Conservation (phyloP, 37 sponge, comb jelly and placozoan species). For the Halisarca cf. caerulea region DNA sequence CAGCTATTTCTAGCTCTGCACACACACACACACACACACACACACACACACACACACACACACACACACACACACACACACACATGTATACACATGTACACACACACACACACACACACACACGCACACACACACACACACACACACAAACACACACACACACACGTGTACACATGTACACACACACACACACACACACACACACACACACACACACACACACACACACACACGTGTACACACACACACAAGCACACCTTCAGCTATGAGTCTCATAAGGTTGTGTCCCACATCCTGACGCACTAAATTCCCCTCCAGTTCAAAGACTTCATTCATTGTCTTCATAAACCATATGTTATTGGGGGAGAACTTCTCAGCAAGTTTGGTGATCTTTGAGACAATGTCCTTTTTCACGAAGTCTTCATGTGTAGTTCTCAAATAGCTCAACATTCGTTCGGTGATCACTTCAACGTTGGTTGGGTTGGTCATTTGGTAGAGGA, state of each 20-base stretch:
- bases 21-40: no score
- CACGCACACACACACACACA: no score
- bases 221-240: no score
- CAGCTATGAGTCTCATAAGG: conserved; percentile 87
- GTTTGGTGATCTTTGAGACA: conserved; percentile 76
- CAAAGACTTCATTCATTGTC: conserved; percentile 88
- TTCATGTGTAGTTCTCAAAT: conserved; percentile 60
- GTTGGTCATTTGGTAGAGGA: conserved; percentile 91
- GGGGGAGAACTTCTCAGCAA: conserved; percentile 91
- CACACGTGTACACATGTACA: no score
- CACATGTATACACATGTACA: no score
- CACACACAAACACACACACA: no score
- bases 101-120: no score
- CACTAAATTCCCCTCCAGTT: conserved; percentile 74
- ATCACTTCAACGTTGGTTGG: conserved; percentile 83
- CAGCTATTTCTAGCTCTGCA: no score
- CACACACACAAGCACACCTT: conserved; percentile 44
- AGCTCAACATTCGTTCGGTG: conserved; percentile 66
- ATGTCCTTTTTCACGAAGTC: conserved; percentile 80
- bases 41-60: no score
- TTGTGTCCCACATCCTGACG: conserved; percentile 81
- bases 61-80: no score
- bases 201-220: no score
- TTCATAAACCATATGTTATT: conserved; percentile 83
- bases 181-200: no score